Conservation (phyloP, 2,888 invertebrate genomes). For the Rugalucina vietnamica region DNA sequence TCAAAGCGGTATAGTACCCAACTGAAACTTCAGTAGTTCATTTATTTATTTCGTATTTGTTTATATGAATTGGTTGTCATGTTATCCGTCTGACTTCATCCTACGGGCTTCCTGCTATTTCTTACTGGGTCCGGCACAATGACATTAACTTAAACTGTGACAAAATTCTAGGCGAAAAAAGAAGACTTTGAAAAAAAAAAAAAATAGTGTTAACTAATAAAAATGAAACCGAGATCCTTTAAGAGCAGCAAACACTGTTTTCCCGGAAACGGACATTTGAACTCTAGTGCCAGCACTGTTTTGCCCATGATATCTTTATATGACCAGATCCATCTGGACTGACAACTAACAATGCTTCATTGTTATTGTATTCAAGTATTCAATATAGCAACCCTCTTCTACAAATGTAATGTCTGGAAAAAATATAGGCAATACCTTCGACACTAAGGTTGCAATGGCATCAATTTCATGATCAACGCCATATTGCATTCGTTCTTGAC, state of each 20-base stretch:
- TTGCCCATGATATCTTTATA: background rate
- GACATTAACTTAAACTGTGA: too few relatives aligned
- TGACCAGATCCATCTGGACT: background rate
- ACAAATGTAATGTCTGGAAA: background rate
- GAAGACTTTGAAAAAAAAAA: too few relatives aligned
- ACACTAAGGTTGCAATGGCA: background rate
- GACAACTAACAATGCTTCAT: background rate
- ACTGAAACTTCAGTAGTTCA: too few relatives aligned
- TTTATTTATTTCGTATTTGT: too few relatives aligned
- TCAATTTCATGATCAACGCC: background rate
- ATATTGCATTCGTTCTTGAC: background rate
- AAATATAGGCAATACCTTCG: background rate
- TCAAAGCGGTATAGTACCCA: too few relatives aligned
- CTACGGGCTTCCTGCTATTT: too few relatives aligned
- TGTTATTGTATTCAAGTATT: background rate
- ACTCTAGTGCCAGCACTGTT: background rate
- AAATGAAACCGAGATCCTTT: too few relatives aligned
- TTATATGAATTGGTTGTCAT: too few relatives aligned
- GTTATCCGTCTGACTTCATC: too few relatives aligned
- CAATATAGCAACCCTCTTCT: background rate
- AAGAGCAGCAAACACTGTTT: background rate
- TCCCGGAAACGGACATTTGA: background rate
- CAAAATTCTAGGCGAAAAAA: too few relatives aligned
- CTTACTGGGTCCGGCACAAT: too few relatives aligned
- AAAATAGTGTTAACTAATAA: too few relatives aligned